These are phyloP conservation scores for Mimumesa dahlbomi DNA, from an alignment of 2,888 invertebrate species.

Conservation along the genomic window DNA sequence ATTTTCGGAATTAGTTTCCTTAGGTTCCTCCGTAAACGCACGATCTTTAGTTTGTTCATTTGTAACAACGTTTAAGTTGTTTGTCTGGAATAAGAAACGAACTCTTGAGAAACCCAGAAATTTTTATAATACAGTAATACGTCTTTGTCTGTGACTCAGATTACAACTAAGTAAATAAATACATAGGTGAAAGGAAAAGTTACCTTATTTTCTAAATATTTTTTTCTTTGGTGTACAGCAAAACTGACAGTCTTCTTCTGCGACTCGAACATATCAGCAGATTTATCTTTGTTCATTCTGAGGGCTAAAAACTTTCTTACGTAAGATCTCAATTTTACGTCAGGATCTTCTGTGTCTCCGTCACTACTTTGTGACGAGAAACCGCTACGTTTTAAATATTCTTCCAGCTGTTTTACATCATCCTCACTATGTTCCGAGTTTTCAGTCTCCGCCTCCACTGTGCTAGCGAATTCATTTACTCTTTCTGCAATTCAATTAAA, in stretches of 20 bases:
- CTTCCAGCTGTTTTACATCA: conserved; percentile 85
- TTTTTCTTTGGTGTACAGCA: conserved; percentile 81
- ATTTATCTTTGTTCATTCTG: conserved; percentile 86
- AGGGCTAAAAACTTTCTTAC: conserved; percentile 87
- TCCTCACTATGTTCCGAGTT: conserved; percentile 82
- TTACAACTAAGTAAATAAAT: not conserved
- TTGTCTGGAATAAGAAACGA: conserved; percentile 48
- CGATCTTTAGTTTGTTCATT: conserved; percentile 59
- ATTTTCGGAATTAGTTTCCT: conserved; percentile 74
- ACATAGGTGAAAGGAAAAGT: not conserved
- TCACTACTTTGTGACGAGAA: conserved; percentile 84
- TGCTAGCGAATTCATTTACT: conserved; percentile 68
- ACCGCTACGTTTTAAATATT: conserved; percentile 87
- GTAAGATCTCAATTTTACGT: conserved; percentile 86
- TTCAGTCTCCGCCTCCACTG: conserved; percentile 65
- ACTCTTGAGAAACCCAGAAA: too few relatives aligned
- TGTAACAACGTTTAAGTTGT: conserved; percentile 46
- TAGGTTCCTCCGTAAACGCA: conserved; percentile 56
- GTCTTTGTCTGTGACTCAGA: too few relatives aligned
- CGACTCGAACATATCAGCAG: conserved; percentile 82
- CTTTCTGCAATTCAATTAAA: conserved; percentile 63
- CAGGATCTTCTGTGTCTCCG: conserved; percentile 86
- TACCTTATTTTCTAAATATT: conserved; percentile 82
- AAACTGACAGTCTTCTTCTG: conserved; percentile 90
- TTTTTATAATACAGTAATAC: too few relatives aligned